phyloP scores from a whole-genome alignment of 2,113 vertebrate genomes.

The Chauna torquata region DNA sequence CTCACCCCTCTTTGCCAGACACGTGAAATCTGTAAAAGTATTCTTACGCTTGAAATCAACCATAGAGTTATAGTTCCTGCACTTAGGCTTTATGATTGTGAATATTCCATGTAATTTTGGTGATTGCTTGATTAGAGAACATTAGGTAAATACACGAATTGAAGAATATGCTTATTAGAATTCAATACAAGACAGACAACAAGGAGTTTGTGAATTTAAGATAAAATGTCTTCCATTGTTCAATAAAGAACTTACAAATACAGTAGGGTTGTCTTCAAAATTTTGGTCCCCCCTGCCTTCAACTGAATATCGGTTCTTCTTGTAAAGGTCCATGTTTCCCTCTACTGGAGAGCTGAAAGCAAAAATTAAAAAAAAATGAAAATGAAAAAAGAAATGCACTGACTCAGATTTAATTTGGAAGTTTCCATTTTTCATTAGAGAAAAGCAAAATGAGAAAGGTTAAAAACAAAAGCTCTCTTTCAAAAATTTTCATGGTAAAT shows the following conservation, averaged over 20 bases:
- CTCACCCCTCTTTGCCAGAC: neutral
- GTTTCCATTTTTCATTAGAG: neutral
- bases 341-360: neutral
- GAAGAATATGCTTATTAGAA: neutral
- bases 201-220: neutral
- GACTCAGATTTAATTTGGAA: neutral
- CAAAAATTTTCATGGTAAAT: neutral
- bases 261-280: neutral
- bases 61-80: neutral
- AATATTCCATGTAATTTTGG: neutral
- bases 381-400: neutral
- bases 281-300: neutral
- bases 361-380: neutral
- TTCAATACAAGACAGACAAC: neutral
- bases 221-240: neutral
- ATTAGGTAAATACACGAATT: neutral
- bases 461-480: neutral
- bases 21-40: neutral
- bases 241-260: neutral
- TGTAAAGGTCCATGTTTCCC: neutral
- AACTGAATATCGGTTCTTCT: neutral
- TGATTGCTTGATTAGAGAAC: neutral
- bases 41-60: neutral
- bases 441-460: neutral
- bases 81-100: neutral